These are phyloP conservation scores for Sesamia inferens DNA, from an alignment of 2,888 invertebrate species.

Conservation along the genomic window DNA sequence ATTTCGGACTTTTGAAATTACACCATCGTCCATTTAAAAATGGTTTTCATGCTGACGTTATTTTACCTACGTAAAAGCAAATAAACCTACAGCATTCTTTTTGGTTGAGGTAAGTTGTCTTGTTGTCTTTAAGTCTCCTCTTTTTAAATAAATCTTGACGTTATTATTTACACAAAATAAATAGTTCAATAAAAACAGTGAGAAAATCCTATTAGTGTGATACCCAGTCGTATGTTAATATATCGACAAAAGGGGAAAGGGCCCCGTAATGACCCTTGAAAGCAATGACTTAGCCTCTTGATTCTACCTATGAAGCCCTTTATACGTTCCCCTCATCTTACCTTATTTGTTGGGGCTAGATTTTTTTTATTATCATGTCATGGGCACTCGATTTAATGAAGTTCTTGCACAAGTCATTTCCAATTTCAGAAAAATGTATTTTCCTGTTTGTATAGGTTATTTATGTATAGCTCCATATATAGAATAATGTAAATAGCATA, in stretches of 20 bases:
- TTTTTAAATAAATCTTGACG: neutral
- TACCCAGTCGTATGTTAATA: slow-evolving; percentile 29
- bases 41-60: neutral
- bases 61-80: neutral
- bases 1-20: neutral
- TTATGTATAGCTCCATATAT: neutral
- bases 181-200: slow-evolving; percentile 10
- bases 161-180: slow-evolving; percentile 16
- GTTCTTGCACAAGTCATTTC: neutral
- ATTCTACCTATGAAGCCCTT: slow-evolving; percentile 53
- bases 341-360: slow-evolving; percentile 34
- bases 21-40: neutral
- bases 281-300: slow-evolving; percentile 57
- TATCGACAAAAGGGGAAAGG: slow-evolving; percentile 36
- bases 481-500: neutral
- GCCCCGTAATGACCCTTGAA: slow-evolving; percentile 44
- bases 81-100: neutral
- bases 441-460: neutral
- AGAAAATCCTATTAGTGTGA: slow-evolving; percentile 5
- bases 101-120: neutral
- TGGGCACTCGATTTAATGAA: slow-evolving; percentile 10
- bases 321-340: slow-evolving; percentile 43
- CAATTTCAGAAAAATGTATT: neutral
- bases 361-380: slow-evolving; percentile 21
- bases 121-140: neutral